These are phyloP conservation scores for Sarcophaga subvicina DNA, from an alignment of 2,888 invertebrate species.

Conservation along the genomic window DNA sequence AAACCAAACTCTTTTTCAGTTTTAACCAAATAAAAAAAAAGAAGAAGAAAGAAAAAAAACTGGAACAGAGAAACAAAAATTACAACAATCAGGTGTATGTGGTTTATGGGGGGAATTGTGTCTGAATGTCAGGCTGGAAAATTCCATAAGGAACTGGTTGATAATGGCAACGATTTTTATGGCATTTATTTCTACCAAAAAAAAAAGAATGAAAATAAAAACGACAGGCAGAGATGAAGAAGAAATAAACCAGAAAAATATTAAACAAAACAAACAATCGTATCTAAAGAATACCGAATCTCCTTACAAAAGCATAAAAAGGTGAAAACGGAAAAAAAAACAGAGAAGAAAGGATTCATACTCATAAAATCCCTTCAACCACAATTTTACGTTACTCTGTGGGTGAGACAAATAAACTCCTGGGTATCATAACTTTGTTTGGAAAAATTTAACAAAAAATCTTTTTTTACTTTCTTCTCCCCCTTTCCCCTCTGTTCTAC, in stretches of 20 bases:
- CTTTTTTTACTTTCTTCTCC: no score
- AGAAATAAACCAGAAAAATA: constrained; percentile 3
- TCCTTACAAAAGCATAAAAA: not conserved
- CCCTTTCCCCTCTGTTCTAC: no score
- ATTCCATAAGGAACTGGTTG: not conserved
- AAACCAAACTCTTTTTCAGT: no score
- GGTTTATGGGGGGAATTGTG: constrained; percentile 1
- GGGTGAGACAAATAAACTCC: constrained; percentile 12
- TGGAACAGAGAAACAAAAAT: not conserved
- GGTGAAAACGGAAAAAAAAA: not conserved
- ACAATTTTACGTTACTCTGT: not conserved
- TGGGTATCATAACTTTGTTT: constrained; percentile 16
- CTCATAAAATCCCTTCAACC: not conserved
- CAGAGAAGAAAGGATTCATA: not conserved
- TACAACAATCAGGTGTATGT: constrained; percentile 31
- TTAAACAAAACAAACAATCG: constrained; percentile 4
- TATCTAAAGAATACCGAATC: not conserved
- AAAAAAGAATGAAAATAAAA: not conserved
- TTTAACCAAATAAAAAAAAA: no score
- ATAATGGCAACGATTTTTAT: constrained; percentile 22
- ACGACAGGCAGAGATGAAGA: not conserved
- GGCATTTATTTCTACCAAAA: constrained; percentile 4
- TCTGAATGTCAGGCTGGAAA: not conserved
- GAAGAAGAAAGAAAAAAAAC: no score
- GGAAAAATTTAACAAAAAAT: not conserved